Evolutionary conservation across 2,113 vertebrate species (phyloP).

Genomic region (Indri indri): DNA sequence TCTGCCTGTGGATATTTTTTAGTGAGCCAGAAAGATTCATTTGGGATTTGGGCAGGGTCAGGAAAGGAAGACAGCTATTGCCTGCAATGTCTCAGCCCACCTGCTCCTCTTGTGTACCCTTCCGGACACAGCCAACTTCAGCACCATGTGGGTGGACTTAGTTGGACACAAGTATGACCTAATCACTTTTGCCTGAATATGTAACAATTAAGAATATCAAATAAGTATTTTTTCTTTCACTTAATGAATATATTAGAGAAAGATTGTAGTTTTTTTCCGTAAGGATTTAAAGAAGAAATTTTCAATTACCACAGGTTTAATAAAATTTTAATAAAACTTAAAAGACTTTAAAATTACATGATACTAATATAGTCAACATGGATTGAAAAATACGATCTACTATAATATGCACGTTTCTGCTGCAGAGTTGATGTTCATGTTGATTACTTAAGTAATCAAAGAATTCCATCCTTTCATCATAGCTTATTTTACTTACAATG

Average conservation of each 20-base stretch:
- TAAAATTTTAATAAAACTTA: background rate
- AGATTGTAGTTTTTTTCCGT: background rate
- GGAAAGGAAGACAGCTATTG: background rate
- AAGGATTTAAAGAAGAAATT: constrained; percentile 3
- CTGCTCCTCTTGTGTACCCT: background rate
- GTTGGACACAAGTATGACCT: background rate
- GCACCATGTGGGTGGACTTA: background rate
- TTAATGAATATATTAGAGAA: background rate
- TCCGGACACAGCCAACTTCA: background rate
- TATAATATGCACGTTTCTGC: background rate
- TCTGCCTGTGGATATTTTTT: background rate
- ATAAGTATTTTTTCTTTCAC: background rate
- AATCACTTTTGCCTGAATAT: background rate
- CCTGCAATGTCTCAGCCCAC: background rate
- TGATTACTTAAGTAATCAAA: background rate
- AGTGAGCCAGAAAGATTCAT: background rate
- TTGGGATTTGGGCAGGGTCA: background rate
- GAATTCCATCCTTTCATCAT: background rate
- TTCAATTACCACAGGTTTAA: background rate
- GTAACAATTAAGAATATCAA: background rate
- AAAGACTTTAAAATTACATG: background rate
- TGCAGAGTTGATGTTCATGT: background rate
- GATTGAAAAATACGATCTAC: background rate
- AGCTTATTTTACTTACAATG: background rate
- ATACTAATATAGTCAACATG: background rate